Evolutionary conservation across 2,113 vertebrate genomes (phyloP).

Genomic region (Mixornis gularis): DNA sequence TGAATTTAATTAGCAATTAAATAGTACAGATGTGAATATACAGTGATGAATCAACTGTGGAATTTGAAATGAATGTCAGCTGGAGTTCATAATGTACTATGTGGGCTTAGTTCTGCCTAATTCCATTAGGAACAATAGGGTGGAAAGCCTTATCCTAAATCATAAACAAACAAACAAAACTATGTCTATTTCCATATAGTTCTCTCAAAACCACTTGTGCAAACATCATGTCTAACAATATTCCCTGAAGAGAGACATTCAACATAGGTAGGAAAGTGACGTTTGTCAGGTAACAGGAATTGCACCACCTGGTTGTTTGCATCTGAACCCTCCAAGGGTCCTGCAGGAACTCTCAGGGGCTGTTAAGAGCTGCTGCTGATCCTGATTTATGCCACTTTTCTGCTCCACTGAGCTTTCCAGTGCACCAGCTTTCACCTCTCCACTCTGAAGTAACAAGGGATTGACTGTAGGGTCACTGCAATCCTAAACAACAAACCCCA

Average conservation of each 20-base stretch:
- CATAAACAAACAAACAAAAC: background rate
- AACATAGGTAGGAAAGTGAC: background rate
- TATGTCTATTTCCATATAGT: background rate
- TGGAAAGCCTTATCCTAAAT: background rate
- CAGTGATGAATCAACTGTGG: background rate
- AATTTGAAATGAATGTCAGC: slow-evolving; percentile 18
- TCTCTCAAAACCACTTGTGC: background rate
- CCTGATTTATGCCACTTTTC: background rate
- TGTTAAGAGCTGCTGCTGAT: background rate
- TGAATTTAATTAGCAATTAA: slow-evolving; percentile 7
- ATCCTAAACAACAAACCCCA: background rate
- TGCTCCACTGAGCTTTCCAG: background rate
- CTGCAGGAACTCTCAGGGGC: background rate
- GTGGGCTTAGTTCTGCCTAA: background rate
- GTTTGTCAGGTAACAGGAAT: background rate
- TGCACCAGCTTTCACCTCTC: background rate
- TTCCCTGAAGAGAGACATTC: background rate
- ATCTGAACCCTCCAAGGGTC: background rate
- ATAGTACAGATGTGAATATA: background rate
- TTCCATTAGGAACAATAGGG: background rate
- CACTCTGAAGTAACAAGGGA: background rate
- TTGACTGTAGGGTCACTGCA: background rate
- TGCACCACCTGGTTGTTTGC: background rate
- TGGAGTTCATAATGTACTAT: background rate
- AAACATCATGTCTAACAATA: background rate